Evolutionary conservation across 2,113 vertebrate species (phyloP), one percentile per base, ranked within the genome.

Genomic region (Alaudala cheleensis): DNA sequence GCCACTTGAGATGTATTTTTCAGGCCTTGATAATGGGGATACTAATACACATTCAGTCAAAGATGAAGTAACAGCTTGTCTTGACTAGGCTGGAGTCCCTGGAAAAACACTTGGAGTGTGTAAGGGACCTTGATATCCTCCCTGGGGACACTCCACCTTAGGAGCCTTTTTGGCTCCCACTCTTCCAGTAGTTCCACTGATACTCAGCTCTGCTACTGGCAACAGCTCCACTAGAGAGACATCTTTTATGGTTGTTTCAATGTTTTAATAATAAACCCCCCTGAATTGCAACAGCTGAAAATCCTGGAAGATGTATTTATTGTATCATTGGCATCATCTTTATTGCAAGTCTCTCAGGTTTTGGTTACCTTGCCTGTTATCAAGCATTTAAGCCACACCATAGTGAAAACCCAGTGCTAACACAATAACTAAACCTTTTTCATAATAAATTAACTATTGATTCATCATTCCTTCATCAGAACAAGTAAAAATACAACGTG

Each of bases 81-180:
- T 16, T 18, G 37, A 57, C 15, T 10, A 12, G 24, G 31, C 22
- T 29, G 40, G 9, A 49, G 37, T 11, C 40, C 70, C 5, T 47
- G 45, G 64, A 21, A 54, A 71, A 58, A 25, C 6, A 6, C 22
- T 4, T 11, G 11, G 18, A 11, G 34, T 4, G 4, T 3, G 26
- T 11, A 33, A 31, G 23, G 22, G 26, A 37, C 20, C 29, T 20
- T 39, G 33, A 0, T 4, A 18, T n/a, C 50, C 57, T 53, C 6
- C 2, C 1, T 5, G 39, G 24, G 20, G 6, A 1, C 25, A 14
- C 17, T 3, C 1, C 40, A 67, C 74, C 33, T 5, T 1, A 0
- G 14, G 3, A n/a, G 6, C 12, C 47, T 31, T 61, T 42, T 4
- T 9, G 22, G n/a, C 76, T 82, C 56, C 3, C 6, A 4, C 2